Conservation (phyloP, 1,140 invertebrate genomes). For the Drosophila nannoptera region DNA sequence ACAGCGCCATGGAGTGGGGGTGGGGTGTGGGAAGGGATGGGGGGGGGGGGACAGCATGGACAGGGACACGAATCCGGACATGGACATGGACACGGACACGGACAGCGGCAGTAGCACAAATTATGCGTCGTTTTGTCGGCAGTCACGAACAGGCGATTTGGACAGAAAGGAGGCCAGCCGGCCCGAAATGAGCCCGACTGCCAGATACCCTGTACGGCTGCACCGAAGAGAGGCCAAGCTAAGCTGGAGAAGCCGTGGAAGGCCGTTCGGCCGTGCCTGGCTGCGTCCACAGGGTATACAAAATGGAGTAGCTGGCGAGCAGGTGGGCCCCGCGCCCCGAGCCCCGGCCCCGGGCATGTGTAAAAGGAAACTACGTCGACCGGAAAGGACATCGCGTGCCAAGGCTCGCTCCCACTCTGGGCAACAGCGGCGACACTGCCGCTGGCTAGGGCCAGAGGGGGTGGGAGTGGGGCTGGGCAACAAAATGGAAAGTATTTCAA, state of each 20-base stretch:
- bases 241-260: too few relatives aligned
- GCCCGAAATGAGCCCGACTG: not conserved
- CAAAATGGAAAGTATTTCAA: constrained; percentile 77
- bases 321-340: constrained; percentile 6
- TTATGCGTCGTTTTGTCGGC: constrained; percentile 70
- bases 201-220: not conserved
- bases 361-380: constrained; percentile 72
- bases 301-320: constrained; percentile 41
- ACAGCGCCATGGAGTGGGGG: constrained; percentile 32
- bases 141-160: constrained; percentile 74
- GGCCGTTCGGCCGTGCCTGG: too few relatives aligned
- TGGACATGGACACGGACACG: constrained; percentile 41
- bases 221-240: too few relatives aligned
- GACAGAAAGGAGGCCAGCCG: constrained; percentile 11
- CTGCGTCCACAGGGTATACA: not conserved
- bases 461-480: constrained; percentile 35
- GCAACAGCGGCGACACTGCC: constrained; percentile 21
- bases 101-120: constrained; percentile 69
- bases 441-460: not conserved
- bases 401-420: constrained; percentile 51
- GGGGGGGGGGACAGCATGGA: constrained; percentile 47
- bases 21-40: not conserved
- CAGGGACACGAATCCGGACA: not conserved
- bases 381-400: constrained; percentile 79
- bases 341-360: constrained; percentile 28